Evolutionary conservation across 1,140 invertebrate species (phyloP).

Genomic region (Kradibia gibbosae): DNA sequence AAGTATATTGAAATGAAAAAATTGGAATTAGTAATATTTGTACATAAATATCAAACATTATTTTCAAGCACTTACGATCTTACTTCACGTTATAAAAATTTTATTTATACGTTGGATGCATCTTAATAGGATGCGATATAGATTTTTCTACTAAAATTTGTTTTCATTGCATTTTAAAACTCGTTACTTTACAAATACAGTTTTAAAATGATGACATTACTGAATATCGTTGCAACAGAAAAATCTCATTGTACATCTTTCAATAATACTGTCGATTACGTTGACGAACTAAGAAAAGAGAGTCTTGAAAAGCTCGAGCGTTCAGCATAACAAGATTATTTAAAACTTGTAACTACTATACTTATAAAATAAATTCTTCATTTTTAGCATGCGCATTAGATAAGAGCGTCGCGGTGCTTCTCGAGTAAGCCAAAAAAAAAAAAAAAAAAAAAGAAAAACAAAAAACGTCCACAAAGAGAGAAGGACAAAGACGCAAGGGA

Average conservation of each 20-base stretch:
- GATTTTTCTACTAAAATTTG: background rate
- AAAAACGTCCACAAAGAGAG: background rate
- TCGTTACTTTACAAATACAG: background rate
- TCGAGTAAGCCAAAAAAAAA: background rate
- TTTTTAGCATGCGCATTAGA: background rate
- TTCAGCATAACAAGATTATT: background rate
- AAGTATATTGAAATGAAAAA: too few species aligned
- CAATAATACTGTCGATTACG: background rate
- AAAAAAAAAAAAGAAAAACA: slow-evolving; percentile 20
- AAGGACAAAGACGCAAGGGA: background rate
- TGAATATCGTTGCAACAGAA: background rate
- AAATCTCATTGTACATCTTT: background rate
- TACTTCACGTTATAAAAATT: too few species aligned
- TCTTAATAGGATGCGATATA: too few species aligned
- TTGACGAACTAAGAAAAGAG: background rate
- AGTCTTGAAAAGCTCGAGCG: background rate
- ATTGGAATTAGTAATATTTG: too few species aligned
- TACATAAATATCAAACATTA: too few species aligned
- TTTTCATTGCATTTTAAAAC: background rate
- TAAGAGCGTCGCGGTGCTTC: slow-evolving; percentile 5
- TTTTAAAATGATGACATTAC: background rate
- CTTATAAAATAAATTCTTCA: background rate
- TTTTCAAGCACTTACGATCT: too few species aligned
- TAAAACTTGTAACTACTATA: background rate
- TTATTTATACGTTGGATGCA: background rate